Base-by-base conservation (phyloP, 2,113 vertebrate species). In the Psophia crepitans region DNA sequence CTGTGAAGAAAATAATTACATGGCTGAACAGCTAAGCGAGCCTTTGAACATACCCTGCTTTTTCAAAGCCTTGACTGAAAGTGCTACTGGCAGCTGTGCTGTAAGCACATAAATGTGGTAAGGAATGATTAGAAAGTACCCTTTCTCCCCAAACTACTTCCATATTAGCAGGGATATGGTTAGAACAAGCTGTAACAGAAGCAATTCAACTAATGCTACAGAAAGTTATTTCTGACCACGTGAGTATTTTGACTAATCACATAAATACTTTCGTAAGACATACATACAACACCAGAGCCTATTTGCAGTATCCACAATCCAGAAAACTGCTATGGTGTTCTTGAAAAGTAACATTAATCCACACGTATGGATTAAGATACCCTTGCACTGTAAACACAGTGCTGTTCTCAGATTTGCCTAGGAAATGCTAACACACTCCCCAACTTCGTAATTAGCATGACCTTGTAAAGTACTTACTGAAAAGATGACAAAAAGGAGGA, bases 1-100 rank as follows among this genome's bases (percentile, higher is more conserved):
- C 82, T 74, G 60, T 15, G 68, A 93, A 88, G 79, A 93, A 95
- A 87, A 93, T 61, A 88, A 92, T 88, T 86, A 90, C 68, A 66
- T 75, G 68, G 54, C 18, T 77, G 56, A 94, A 92, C 56, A 89
- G 73, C 60, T 92, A 89, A 89, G 51, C 12, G 7, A 58, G 81
- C 69, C 64, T 93, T 81, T 89, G 83, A 96, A 96, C 56, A 75
- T 12, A 87, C 5, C 19, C 56, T 5, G 7, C 86, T 63, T 87
- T 77, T 91, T 81, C 69, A 95, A 95, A 93, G 74, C 68, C 57
- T 90, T 84, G 76, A 88, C 4, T 89, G 71, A 76, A 94, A 93
- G 64, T 17, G 27, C 56, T 64, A n/a, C 60, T 81, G 46, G 60
- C 84, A 89, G 83, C 77, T 77, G 60, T 46, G 33, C 74, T 63